Percentiles rank a stretch among this genome's conserved stretches.
phyloP scores from a whole-genome alignment of 1,140 invertebrate genomes.

The Anadara kagoshimensis region DNA sequence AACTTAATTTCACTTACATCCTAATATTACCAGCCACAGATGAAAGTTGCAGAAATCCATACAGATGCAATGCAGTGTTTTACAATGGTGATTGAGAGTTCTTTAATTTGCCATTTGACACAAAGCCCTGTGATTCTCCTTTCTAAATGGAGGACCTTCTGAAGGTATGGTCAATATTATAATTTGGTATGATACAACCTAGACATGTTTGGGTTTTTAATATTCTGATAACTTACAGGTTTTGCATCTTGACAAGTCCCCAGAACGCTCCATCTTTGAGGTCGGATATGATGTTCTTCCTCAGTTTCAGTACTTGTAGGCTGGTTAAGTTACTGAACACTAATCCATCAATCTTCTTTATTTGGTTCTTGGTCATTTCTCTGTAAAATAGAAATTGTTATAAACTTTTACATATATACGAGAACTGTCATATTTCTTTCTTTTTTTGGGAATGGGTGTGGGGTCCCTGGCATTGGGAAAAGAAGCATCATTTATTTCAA shows the following conservation, averaged over 20 bases:
- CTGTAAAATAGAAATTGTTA: slow-evolving; percentile 73
- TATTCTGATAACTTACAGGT: slow-evolving; percentile 77
- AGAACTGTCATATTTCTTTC: neutral
- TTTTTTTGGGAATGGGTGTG: neutral
- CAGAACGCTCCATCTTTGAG: slow-evolving; percentile 91
- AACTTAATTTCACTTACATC: too few relatives aligned
- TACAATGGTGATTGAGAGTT: too few relatives aligned
- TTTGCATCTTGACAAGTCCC: slow-evolving; percentile 83
- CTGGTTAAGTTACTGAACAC: slow-evolving; percentile 85
- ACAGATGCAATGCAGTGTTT: too few relatives aligned
- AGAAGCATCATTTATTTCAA: neutral
- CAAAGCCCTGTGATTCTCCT: too few relatives aligned
- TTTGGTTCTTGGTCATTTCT: slow-evolving; percentile 88
- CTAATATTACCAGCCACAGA: too few relatives aligned
- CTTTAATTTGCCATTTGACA: too few relatives aligned
- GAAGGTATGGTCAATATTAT: too few relatives aligned
- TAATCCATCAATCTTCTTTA: slow-evolving; percentile 85
- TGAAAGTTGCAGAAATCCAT: too few relatives aligned
- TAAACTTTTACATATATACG: too few relatives aligned
- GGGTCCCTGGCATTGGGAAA: neutral
- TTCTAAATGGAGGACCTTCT: too few relatives aligned
- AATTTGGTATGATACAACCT: too few relatives aligned
- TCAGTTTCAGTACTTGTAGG: slow-evolving; percentile 84
- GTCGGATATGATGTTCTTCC: slow-evolving; percentile 84
- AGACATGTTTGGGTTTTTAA: neutral